A percentile compares a stretch with the other conserved stretches of the same genome.
phyloP scores from a whole-genome alignment of 2,888 invertebrate genomes.

The Patella depressa region DNA sequence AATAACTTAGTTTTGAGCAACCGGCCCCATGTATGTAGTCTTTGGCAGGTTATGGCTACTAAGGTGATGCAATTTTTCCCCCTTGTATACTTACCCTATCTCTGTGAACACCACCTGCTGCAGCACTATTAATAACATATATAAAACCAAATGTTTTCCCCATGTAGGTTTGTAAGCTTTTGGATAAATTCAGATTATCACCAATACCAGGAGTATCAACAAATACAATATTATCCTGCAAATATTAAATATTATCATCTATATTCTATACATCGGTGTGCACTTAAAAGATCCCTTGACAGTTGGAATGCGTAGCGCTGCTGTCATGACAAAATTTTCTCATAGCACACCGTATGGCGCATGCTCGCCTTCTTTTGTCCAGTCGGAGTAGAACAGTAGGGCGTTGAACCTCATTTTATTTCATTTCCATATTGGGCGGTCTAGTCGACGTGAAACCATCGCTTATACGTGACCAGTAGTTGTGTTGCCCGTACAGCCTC shows the following conservation, averaged over 20 bases:
- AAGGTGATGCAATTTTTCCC: too few species aligned
- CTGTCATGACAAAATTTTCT: too few species aligned
- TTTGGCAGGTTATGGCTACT: not conserved
- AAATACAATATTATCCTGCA: slow-evolving; percentile 58
- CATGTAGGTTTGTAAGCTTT: slow-evolving; percentile 51
- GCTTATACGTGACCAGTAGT: too few species aligned
- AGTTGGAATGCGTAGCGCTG: not conserved
- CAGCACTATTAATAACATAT: slow-evolving; percentile 60
- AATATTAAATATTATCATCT: slow-evolving; percentile 3
- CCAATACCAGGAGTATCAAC: slow-evolving; percentile 65
- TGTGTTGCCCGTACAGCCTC: too few species aligned
- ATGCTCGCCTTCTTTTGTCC: too few species aligned
- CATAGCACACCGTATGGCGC: too few species aligned
- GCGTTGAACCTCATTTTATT: too few species aligned
- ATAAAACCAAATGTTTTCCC: slow-evolving; percentile 60
- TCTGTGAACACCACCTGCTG: slow-evolving; percentile 57
- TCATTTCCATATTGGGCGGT: too few species aligned
- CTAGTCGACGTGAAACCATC: too few species aligned
- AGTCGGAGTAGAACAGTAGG: too few species aligned
- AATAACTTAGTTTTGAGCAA: too few species aligned
- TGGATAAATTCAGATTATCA: slow-evolving; percentile 48
- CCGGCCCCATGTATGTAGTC: not conserved
- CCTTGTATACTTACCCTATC: slow-evolving; percentile 48
- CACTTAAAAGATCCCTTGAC: not conserved
- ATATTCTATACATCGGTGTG: not conserved